Conservation (phyloP, 1,140 invertebrate genomes). For the Nylanderia fulva region DNA sequence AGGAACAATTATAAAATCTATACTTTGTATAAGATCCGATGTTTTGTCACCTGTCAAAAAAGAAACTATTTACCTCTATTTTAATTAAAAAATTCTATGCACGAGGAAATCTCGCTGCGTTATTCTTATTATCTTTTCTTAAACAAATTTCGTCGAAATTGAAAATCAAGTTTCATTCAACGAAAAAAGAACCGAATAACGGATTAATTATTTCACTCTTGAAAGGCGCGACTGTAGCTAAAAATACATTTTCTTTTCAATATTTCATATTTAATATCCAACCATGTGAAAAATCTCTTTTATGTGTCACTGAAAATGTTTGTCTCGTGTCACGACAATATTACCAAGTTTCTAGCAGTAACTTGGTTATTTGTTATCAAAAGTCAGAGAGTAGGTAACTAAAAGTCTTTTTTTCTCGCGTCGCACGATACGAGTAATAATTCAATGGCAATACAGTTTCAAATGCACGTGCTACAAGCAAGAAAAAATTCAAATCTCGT, state of each 20-base stretch:
- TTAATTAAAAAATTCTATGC: neutral
- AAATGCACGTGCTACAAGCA: neutral
- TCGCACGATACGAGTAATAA: neutral
- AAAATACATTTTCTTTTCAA: conserved; percentile 59
- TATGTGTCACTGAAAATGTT: conserved; percentile 36
- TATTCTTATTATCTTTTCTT: neutral
- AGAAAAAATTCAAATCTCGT: neutral
- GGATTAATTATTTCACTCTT: conserved; percentile 32
- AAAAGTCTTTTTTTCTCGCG: neutral
- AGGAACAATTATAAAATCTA: conserved; percentile 1
- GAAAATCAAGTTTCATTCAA: conserved; percentile 11
- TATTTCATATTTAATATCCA: conserved; percentile 43
- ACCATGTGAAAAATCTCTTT: conserved; percentile 12
- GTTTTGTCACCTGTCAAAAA: neutral
- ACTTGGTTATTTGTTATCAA: conserved; percentile 35
- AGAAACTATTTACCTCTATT: neutral
- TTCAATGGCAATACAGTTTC: neutral
- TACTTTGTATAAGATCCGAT: neutral
- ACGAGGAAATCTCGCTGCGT: neutral
- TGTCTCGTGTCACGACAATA: conserved; percentile 10
- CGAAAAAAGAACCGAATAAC: conserved; percentile 25
- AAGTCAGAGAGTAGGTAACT: conserved; percentile 6
- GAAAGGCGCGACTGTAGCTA: conserved; percentile 52
- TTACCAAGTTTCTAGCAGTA: conserved; percentile 31
- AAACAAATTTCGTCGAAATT: neutral